Base-by-base conservation (phyloP, 2,888 invertebrate genomes). In the Drosophila neotestacea region DNA sequence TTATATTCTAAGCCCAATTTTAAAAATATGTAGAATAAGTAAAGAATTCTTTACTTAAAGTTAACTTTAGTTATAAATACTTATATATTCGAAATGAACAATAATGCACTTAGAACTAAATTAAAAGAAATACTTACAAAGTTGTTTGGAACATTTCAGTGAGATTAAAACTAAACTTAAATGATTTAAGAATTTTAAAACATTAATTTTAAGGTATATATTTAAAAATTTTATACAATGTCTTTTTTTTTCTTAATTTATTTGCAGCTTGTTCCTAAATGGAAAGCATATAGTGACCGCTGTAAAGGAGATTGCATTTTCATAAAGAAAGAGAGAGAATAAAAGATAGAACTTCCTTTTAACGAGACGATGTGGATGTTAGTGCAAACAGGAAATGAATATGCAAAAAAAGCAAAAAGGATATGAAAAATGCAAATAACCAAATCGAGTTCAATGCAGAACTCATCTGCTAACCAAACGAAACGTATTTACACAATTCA, bases 401-500 rank as follows among this genome's bases (percentile, higher is more conserved):
- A 85, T 88, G 89, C 86, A 88, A 85, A 79, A 79, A 63, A 50
- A 46, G 47, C 55, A 71, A 78, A 87, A 67, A 65, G 88, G 77
- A 85, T 85, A 88, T 88, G 85, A 88, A 72, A 85, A 80, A 85
- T 89, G 80, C 86, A 85, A 82, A 85, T 89, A 75, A 6, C 73
- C 58, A 79, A 87, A 79, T 70, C 71, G 87, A 87, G 85, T 76
- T 86, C 84, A 88, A 82, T 79, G 81, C 67, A 28, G 46, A 72
- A 83, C 65, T 62, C 68, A 70, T 62, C 66, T 70, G 71, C 55
- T 73, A 82, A 55, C 76, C 46, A 48, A 66, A 48, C 65, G 61
- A 58, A 63, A 42, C 63, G 62, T 69, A 71, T 77, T 79, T 76
- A 64, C 70, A 74, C 69, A 78, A 51, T 60, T 65, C 59, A 44